Base-by-base conservation (phyloP, 30 jellyfish, hydroid and myxozoan genomes). In the Nemopilema nomurai region DNA sequence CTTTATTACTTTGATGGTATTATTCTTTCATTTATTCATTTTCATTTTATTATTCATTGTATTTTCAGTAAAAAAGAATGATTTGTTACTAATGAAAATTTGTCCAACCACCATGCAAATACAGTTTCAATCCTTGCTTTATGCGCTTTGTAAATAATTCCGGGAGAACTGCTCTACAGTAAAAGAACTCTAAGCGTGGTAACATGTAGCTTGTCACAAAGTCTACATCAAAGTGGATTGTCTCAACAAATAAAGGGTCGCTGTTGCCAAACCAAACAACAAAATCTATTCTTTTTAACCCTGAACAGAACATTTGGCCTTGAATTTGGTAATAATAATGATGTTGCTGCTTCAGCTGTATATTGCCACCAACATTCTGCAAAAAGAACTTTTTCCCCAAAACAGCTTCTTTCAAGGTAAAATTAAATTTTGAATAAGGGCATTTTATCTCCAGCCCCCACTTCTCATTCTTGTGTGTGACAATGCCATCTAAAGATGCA, bases 401-500 rank as follows among this genome's bases (percentile, higher is more conserved):
- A n/a, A 69, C 52, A 21, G 91, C 84, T 67, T 69, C 91, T 49
- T 82, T 32, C 25, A 82, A 75, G 71, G 91, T 16, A 66, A 17
- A 28, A 51, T 65, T 51, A 52, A 65, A 67, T 69, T 81, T 81
- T 41, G 83, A 81, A 81, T 27, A 64, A 30, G 90, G 82, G 74
- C 90, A 81, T 81, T 81, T 81, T 16, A 81, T 81, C 70, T 81
- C 83, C 65, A 81, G 70, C 32, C 90, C 82, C 83, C 82, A 81
- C n/a, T 16, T 52, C 19, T 82, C 69, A 82, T 29, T 57, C 32
- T 49, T 27, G 81, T 22, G 68, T 22, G 71, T 13, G 27, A 80
- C 89, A 32, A 80, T 64, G 52, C 89, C 89, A 80, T 67, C 82
- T 28, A 65, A 25, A 63, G 89, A 80, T 0, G 91, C 85, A 82